phyloP scores from a whole-genome alignment of 2,113 vertebrate species.

The Abramis brama region DNA sequence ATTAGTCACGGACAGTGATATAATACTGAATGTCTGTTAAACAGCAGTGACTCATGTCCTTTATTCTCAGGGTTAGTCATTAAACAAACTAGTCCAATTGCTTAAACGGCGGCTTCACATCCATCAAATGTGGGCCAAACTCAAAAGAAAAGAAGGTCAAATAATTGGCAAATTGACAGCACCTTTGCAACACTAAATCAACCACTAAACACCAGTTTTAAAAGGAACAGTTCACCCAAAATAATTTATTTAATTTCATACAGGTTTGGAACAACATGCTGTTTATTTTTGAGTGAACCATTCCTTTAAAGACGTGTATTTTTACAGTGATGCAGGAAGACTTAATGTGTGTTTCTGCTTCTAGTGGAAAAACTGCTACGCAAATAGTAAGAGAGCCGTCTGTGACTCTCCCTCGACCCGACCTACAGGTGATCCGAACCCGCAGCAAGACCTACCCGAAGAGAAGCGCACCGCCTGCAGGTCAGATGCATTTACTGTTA shows the following conservation, averaged over 20 bases:
- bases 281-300: neutral
- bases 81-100: neutral
- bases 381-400: slow-evolving; percentile 82
- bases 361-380: slow-evolving; percentile 80
- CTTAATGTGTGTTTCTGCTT: slow-evolving; percentile 15
- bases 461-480: slow-evolving; percentile 67
- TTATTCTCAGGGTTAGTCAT: slow-evolving; percentile 3
- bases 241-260: neutral
- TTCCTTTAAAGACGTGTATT: neutral
- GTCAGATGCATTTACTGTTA: slow-evolving; percentile 45
- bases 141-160: neutral
- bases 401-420: slow-evolving; percentile 80
- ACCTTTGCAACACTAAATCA: neutral
- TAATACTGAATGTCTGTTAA: neutral
- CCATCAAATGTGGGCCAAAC: neutral
- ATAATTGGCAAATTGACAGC: neutral
- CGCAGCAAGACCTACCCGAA: slow-evolving; percentile 89
- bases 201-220: neutral
- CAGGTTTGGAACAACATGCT: neutral
- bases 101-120: neutral
- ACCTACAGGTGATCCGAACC: slow-evolving; percentile 81
- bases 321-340: neutral
- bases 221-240: neutral
- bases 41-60: neutral
- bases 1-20: neutral